phyloP scores from a whole-genome alignment of 2,888 invertebrate species.

The Chloromyia formosa region DNA sequence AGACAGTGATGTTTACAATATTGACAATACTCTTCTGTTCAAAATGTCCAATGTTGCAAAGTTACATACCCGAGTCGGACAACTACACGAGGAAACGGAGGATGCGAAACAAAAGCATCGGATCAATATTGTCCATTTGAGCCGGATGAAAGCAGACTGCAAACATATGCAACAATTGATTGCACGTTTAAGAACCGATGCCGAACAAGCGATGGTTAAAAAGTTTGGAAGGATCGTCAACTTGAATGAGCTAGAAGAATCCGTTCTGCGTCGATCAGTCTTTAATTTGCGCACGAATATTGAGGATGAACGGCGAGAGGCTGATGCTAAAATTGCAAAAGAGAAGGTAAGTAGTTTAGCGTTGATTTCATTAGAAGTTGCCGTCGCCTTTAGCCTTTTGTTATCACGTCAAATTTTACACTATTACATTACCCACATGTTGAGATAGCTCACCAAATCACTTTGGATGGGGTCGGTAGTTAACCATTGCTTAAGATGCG shows the following conservation, averaged over 20 bases:
- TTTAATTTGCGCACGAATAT: constrained; percentile 67
- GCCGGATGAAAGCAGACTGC: constrained; percentile 76
- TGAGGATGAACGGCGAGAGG: constrained; percentile 63
- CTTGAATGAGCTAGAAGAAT: constrained; percentile 68
- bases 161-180: constrained; percentile 72
- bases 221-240: constrained; percentile 69
- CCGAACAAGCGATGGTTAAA: constrained; percentile 65
- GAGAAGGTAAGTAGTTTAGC: constrained; percentile 57
- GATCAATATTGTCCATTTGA: constrained; percentile 73
- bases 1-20: constrained; percentile 64
- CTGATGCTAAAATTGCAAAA: constrained; percentile 63
- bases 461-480: too few relatives aligned
- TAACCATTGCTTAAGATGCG: too few relatives aligned
- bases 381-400: too few relatives aligned
- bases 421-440: background rate
- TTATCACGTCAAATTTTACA: background rate
- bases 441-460: too few relatives aligned
- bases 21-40: constrained; percentile 69
- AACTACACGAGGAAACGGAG: constrained; percentile 72
- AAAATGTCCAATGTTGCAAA: constrained; percentile 68
- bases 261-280: constrained; percentile 67
- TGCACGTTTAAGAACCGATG: constrained; percentile 67
- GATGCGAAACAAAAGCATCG: constrained; percentile 72
- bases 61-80: constrained; percentile 71
- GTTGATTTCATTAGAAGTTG: background rate